A percentile compares a stretch with the other conserved stretches of the same genome.
phyloP scores from a whole-genome alignment of 2,888 invertebrate species.

The Drosophila nr. perissopoda region DNA sequence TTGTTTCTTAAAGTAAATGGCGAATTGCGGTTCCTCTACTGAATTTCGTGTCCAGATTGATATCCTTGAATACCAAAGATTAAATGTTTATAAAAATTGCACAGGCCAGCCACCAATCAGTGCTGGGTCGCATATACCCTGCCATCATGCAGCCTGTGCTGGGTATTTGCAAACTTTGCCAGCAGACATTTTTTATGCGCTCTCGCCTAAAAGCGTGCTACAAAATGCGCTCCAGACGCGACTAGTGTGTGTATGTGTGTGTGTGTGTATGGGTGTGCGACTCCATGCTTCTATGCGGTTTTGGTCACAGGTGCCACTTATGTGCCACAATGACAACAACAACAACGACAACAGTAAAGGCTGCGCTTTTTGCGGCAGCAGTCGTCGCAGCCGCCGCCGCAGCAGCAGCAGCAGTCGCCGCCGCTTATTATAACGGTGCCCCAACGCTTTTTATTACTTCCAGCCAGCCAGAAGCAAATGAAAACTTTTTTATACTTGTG shows the following conservation, averaged over 20 bases:
- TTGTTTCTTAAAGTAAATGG: too few relatives aligned
- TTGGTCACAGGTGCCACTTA: constrained; percentile 79
- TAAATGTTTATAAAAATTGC: neutral
- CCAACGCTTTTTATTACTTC: constrained; percentile 62
- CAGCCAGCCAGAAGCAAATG: constrained; percentile 44
- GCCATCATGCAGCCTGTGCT: neutral
- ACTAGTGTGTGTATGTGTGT: constrained; percentile 9
- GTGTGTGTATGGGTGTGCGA: constrained; percentile 11
- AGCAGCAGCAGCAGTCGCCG: constrained; percentile 29
- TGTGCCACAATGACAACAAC: constrained; percentile 58
- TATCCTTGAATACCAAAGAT: neutral
- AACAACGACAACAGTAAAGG: constrained; percentile 16
- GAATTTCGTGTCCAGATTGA: neutral
- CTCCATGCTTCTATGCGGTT: constrained; percentile 27
- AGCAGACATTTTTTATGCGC: constrained; percentile 61
- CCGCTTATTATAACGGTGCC: constrained; percentile 59
- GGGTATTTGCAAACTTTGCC: constrained; percentile 31
- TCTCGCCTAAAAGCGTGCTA: constrained; percentile 55
- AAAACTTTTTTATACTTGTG: constrained; percentile 63
- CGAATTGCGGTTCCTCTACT: neutral
- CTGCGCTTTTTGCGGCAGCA: constrained; percentile 44
- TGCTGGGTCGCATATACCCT: neutral
- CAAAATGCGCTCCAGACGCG: constrained; percentile 42
- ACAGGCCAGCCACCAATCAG: fast-evolving
- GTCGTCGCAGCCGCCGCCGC: constrained; percentile 10